Evolutionary conservation across 2,113 vertebrate genomes (phyloP).

Genomic region (Oenanthe melanoleuca): DNA sequence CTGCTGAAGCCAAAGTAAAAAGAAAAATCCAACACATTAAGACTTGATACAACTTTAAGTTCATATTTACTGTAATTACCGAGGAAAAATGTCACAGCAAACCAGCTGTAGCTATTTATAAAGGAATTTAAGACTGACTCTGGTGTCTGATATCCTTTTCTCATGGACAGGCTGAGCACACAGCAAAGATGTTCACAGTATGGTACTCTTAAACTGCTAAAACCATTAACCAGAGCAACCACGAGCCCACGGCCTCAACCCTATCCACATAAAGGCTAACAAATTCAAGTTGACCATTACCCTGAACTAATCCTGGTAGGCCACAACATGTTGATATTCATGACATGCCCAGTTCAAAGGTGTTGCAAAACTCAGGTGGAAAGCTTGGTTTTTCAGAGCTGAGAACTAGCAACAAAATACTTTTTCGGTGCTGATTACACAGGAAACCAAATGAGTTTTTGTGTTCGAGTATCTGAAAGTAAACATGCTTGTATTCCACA

Average conservation of each 20-base stretch:
- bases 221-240: background rate
- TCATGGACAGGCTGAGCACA: constrained; percentile 37
- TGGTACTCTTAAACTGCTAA: background rate
- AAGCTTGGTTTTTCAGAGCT: background rate
- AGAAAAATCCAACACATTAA: background rate
- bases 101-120: constrained; percentile 3
- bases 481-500: background rate
- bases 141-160: background rate
- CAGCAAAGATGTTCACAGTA: background rate
- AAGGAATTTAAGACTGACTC: constrained; percentile 6
- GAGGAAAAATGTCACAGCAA: background rate
- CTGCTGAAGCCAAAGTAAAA: background rate
- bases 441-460: background rate
- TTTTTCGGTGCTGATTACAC: background rate
- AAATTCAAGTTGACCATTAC: constrained; percentile 17
- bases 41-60: background rate
- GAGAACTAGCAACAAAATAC: background rate
- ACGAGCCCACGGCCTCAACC: background rate
- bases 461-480: background rate
- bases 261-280: constrained; percentile 31
- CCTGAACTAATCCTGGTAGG: constrained; percentile 34
- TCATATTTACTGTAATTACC: background rate
- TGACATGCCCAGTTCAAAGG: background rate
- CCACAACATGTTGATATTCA: background rate
- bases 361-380: background rate